Conservation (phyloP, 2,113 vertebrate genomes). For the Tricholaema leucomelas region DNA sequence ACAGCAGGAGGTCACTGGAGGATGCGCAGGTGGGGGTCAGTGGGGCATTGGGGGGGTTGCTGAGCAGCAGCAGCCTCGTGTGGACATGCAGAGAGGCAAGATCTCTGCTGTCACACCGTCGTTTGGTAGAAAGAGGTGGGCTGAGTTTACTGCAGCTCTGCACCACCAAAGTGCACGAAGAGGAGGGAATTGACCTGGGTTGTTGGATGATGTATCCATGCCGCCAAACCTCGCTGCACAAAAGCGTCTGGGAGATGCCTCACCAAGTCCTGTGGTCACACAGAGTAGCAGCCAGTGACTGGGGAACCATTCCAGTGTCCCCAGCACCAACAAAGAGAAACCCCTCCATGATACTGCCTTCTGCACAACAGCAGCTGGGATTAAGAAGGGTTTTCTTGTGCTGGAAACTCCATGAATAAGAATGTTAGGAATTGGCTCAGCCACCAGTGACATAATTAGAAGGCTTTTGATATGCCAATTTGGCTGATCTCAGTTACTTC, state of each 20-base stretch:
- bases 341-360: conserved; percentile 11
- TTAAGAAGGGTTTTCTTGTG: conserved; percentile 52
- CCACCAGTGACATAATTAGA: conserved; percentile 72
- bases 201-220: fast-evolving
- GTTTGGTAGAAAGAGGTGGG: background rate
- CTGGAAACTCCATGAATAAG: conserved; percentile 66
- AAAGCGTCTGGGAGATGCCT: background rate
- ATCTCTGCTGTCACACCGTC: background rate
- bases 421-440: conserved; percentile 68
- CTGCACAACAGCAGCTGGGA: conserved; percentile 26
- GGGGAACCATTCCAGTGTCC: background rate
- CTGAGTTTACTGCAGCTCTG: background rate
- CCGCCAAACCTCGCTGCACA: background rate
- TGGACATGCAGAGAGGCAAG: background rate
- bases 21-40: background rate
- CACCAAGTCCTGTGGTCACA: fast-evolving
- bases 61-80: background rate
- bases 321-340: conserved; percentile 20
- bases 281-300: background rate
- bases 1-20: background rate
- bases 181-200: background rate
- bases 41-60: background rate
- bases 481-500: conserved; percentile 69
- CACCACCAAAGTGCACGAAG: background rate
- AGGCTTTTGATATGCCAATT: conserved; percentile 74